phyloP scores from a whole-genome alignment of 2,797 vertebrate genomes.

The Rhinatrema bivittatum region DNA sequence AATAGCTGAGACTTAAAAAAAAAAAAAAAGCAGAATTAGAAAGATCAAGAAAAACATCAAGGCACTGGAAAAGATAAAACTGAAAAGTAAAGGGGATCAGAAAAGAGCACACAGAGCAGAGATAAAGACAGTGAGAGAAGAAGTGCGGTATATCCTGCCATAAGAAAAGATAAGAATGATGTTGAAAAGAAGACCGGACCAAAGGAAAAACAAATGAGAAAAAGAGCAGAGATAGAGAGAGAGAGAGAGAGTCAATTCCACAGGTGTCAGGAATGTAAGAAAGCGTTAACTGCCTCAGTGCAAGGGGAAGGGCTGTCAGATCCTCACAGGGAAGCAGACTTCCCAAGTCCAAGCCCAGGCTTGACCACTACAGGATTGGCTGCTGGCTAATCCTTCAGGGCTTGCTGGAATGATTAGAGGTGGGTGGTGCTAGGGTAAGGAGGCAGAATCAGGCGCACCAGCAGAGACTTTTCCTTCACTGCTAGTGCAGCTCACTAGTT shows the following conservation, averaged over 20 bases:
- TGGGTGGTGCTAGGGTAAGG: constrained; percentile 28
- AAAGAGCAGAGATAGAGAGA: too few species aligned
- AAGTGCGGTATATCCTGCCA: too few species aligned
- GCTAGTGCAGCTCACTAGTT: constrained; percentile 10
- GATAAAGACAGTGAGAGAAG: too few species aligned
- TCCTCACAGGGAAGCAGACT: constrained; percentile 4
- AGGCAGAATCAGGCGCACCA: constrained; percentile 18
- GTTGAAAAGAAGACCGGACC: too few species aligned
- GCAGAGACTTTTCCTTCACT: constrained; percentile 20
- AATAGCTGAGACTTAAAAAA: too few species aligned
- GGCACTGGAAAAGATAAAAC: too few species aligned
- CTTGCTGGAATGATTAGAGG: constrained; percentile 25
- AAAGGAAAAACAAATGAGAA: too few species aligned
- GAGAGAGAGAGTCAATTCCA: not conserved
- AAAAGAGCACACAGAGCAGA: too few species aligned
- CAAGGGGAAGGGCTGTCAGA: constrained; percentile 3
- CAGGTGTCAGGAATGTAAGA: constrained; percentile 1
- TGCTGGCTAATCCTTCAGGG: constrained; percentile 16
- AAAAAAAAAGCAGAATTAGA: too few species aligned
- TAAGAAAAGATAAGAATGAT: too few species aligned
- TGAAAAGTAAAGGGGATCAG: too few species aligned
- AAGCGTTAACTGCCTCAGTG: not conserved
- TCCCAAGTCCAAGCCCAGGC: constrained; percentile 2
- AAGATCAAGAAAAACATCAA: too few species aligned
- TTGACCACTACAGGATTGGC: constrained; percentile 21